These are phyloP conservation scores for Molossus alvarezi DNA, from an alignment of 2,797 vertebrate species.

Conservation along the genomic window DNA sequence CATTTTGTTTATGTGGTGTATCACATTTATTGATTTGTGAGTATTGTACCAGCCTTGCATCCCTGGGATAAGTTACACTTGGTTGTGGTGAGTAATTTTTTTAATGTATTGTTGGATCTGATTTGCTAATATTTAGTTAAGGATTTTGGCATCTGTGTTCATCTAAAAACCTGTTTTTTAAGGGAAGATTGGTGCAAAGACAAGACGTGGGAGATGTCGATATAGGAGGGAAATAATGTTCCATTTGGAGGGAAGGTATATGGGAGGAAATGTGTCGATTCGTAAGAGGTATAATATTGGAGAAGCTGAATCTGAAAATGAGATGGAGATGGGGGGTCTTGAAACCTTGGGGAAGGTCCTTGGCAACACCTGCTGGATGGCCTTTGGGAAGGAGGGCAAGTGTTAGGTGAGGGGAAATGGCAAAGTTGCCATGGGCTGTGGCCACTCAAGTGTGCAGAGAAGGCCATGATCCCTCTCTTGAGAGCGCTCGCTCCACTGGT, in stretches of 20 bases:
- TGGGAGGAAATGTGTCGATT: background rate
- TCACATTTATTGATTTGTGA: too few species aligned
- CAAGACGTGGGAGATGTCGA: background rate
- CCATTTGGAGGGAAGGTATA: background rate
- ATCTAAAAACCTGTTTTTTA: too few species aligned
- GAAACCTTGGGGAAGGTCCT: too few species aligned
- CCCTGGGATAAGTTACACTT: too few species aligned
- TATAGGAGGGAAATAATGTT: background rate
- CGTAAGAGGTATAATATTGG: background rate
- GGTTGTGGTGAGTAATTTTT: too few species aligned
- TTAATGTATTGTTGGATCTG: too few species aligned
- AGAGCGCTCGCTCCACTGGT: background rate
- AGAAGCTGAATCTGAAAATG: background rate
- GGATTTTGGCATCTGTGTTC: too few species aligned
- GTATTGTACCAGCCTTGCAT: too few species aligned
- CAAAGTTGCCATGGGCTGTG: background rate
- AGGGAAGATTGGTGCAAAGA: background rate
- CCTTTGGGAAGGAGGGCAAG: background rate
- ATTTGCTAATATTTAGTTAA: too few species aligned
- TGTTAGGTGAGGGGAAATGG: background rate
- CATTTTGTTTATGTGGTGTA: too few species aligned
- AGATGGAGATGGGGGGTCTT: background rate
- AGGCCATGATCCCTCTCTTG: background rate
- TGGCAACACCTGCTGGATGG: background rate
- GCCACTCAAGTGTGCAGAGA: background rate